Evolutionary conservation across 2,797 vertebrate genomes (phyloP), one percentile per base, ranked within the genome.

Genomic region (Gallinago solitaria): DNA sequence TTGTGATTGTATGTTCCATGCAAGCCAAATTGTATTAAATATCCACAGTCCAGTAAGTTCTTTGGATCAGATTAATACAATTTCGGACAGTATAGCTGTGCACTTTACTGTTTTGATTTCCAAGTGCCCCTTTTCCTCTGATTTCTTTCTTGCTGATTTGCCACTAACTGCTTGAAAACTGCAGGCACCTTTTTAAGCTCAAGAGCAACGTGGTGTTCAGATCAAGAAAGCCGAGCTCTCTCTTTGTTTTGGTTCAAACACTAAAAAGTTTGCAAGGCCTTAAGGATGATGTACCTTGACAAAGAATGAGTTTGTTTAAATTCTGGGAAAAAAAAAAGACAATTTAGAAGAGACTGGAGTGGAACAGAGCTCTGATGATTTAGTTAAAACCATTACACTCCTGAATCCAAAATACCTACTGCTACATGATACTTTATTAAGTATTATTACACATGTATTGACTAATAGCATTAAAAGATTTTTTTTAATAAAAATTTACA

Each of bases 11-110:
- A 97, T 95, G 95, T 98, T 98, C 95, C 96, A 97, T 93, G 94
- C 96, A 98, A 98, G 97, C 97, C 97, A 97, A 98, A 98, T 96
- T 97, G 97, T 98, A 98, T 97, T 97, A 97, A 97, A 97, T 82
- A 95, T 96, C 97, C 97, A 93, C 93, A 85, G 94, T 96, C 85
- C 92, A 96, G 92, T 94, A 94, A 83, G 89, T 97, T 97, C 96
- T 97, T 97, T 95, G 96, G 93, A 96, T 91, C 92, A 97, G 93
- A 95, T 93, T 95, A 97, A 97, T 97, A 96, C 97, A 91, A 97
- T 98, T 98, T 98, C 92, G 97, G 96, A 97, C 93, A 95, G 93
- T 74, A 37, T 97, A 97, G 96, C 96, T 95, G 97, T 98, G 97
- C 98, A 98, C 97, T 98, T 98, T 97, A 97, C 85, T 51, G 81